Percentiles rank a stretch among this genome's conserved stretches.
Evolutionary conservation across 2,113 vertebrate genomes (phyloP).

Genomic region (Pelmatolapia mariae): DNA sequence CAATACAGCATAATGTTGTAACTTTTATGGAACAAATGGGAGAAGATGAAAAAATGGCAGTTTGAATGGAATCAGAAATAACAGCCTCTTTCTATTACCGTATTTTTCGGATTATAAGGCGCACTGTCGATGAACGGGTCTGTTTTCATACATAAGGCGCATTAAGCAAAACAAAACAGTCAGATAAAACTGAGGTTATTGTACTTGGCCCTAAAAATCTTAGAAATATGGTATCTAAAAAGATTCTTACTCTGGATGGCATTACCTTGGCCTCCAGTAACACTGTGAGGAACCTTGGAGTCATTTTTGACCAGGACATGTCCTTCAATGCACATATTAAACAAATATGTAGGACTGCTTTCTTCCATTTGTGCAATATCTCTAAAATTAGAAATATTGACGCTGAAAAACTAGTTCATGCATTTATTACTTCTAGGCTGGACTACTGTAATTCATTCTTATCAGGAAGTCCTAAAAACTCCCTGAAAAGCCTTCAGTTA

Average conservation of each 20-base stretch:
- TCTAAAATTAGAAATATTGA: too few relatives aligned
- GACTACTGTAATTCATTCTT: background rate
- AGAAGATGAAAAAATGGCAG: background rate
- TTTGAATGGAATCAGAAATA: background rate
- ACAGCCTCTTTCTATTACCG: background rate
- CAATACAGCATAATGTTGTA: background rate
- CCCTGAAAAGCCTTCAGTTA: accelerated
- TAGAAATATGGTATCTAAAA: accelerated
- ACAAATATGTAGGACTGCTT: accelerated
- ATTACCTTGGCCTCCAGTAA: background rate
- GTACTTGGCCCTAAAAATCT: accelerated
- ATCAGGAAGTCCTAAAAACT: accelerated
- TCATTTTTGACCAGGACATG: background rate
- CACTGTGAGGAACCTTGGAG: background rate
- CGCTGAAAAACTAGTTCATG: too few relatives aligned
- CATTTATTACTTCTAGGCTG: too few relatives aligned
- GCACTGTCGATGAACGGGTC: background rate
- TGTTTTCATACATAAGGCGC: accelerated
- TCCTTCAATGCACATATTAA: background rate
- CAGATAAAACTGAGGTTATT: background rate
- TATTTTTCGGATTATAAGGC: background rate
- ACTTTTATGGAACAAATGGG: background rate
- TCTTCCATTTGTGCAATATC: accelerated
- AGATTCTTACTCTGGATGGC: background rate
- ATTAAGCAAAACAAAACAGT: accelerated